phyloP scores from a whole-genome alignment of 2,113 vertebrate species.

The Scytalopus superciliaris region DNA sequence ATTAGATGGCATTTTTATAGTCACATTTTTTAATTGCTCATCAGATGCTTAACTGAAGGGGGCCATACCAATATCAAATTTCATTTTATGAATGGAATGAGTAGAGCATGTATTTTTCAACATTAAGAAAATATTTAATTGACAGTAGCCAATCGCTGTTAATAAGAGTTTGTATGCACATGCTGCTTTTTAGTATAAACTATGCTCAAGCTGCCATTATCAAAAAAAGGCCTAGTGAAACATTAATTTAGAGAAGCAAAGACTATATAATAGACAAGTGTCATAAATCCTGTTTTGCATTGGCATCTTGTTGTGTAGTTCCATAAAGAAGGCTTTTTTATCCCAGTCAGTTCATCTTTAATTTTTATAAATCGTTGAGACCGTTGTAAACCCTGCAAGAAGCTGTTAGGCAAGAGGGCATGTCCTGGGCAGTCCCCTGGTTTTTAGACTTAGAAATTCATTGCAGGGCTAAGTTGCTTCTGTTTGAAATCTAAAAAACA shows the following conservation, averaged over 20 bases:
- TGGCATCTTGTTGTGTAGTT: neutral
- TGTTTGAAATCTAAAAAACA: neutral
- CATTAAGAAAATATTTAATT: neutral
- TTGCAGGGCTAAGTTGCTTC: neutral
- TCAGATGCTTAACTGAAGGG: neutral
- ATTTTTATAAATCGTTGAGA: neutral
- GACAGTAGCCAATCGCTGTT: neutral
- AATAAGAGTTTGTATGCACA: neutral
- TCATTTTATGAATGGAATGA: neutral
- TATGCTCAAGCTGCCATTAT: neutral
- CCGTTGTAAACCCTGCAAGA: fast-evolving
- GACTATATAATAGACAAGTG: neutral
- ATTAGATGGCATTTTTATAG: neutral
- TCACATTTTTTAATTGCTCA: neutral
- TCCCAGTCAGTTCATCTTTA: neutral
- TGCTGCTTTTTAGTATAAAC: neutral
- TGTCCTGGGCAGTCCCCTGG: neutral
- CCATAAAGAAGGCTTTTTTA: neutral
- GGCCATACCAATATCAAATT: neutral
- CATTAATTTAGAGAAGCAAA: neutral
- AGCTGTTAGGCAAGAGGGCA: neutral
- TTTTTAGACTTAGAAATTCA: neutral
- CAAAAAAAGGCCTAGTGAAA: neutral
- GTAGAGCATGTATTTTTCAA: neutral
- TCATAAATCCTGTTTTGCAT: neutral